A percentile compares a stretch with the other conserved stretches of the same genome.
phyloP scores from a whole-genome alignment of 2,888 invertebrate species.

The Dysmachus trigonus region DNA sequence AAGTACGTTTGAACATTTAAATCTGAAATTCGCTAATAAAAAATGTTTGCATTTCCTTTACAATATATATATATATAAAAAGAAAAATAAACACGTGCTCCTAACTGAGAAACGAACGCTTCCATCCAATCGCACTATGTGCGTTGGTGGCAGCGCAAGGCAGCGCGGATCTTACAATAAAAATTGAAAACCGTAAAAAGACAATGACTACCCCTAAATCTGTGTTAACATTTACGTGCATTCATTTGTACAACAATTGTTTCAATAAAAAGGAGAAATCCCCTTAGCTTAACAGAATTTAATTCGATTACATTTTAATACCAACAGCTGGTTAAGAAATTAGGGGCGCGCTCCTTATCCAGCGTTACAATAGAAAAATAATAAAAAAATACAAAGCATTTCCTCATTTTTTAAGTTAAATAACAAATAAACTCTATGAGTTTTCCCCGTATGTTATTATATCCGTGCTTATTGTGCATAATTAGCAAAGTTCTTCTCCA shows the following conservation, averaged over 20 bases:
- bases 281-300: neutral
- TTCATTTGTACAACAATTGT: neutral
- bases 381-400: neutral
- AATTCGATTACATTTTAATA: neutral
- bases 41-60: neutral
- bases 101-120: neutral
- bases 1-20: neutral
- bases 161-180: neutral
- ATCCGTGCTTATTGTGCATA: constrained; percentile 57
- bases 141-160: neutral
- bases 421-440: neutral
- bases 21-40: neutral
- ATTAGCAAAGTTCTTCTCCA: constrained; percentile 70
- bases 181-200: neutral
- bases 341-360: neutral
- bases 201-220: neutral
- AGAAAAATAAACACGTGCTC: neutral
- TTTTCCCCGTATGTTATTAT: neutral
- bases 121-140: neutral
- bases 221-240: neutral
- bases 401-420: neutral
- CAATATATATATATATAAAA: no score
- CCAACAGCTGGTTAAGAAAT: neutral
- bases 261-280: neutral
- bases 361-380: neutral